These are phyloP conservation scores for Bettongia penicillata DNA, from an alignment of 2,113 vertebrate species.

Conservation along the genomic window DNA sequence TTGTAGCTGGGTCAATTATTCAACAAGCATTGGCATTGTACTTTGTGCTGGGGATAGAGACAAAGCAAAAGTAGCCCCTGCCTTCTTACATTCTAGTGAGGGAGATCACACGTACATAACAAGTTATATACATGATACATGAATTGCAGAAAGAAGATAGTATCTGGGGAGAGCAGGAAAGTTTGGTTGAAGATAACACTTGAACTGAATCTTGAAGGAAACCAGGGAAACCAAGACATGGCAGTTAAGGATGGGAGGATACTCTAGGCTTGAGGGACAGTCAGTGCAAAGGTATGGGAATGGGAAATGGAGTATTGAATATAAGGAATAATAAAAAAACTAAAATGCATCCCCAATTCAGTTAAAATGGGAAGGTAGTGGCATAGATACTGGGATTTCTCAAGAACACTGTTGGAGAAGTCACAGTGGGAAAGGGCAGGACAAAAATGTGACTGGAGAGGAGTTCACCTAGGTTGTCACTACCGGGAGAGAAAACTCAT, in stretches of 20 bases:
- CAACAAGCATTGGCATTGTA: background rate
- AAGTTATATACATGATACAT: background rate
- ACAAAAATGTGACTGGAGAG: background rate
- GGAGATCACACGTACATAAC: background rate
- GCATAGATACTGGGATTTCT: background rate
- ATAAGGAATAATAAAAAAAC: background rate
- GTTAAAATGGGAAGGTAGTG: background rate
- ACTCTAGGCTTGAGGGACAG: background rate
- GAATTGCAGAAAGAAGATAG: background rate
- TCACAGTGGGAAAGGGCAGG: background rate
- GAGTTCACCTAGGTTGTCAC: background rate
- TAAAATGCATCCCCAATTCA: background rate
- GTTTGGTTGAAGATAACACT: background rate
- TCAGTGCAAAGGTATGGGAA: background rate
- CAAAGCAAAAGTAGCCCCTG: too few relatives aligned
- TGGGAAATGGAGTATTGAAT: background rate
- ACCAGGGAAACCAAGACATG: background rate
- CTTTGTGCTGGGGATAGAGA: background rate
- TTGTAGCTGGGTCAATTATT: background rate
- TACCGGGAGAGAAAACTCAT: background rate
- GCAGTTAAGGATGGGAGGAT: background rate
- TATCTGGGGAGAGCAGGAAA: background rate
- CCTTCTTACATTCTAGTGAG: background rate
- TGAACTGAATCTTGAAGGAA: background rate
- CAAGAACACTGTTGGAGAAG: background rate